phyloP scores from a whole-genome alignment of 2,888 invertebrate species.

The Hoplodrina ambigua region DNA sequence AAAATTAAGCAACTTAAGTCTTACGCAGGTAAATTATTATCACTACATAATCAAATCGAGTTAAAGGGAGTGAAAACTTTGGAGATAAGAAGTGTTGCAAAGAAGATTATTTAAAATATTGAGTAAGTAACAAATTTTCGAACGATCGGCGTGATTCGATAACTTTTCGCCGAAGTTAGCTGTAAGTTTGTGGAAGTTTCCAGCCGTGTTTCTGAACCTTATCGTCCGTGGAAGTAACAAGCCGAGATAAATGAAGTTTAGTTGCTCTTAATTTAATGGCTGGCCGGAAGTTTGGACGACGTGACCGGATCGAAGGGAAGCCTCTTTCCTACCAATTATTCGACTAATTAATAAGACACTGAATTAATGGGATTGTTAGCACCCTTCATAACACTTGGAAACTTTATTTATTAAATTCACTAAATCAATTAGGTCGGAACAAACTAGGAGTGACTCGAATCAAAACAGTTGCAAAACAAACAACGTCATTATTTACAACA shows the following conservation, averaged over 20 bases:
- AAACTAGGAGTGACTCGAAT: constrained; percentile 36
- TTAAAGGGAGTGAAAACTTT: constrained; percentile 73
- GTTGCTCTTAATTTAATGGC: constrained; percentile 89
- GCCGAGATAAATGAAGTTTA: constrained; percentile 89
- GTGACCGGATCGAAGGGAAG: constrained; percentile 79
- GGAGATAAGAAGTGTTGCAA: constrained; percentile 80
- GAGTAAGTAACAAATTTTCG: constrained; percentile 87
- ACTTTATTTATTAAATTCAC: constrained; percentile 47
- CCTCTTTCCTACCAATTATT: constrained; percentile 78
- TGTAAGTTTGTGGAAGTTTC: constrained; percentile 81
- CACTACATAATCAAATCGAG: constrained; percentile 63
- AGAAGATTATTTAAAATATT: constrained; percentile 86
- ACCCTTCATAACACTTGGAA: constrained; percentile 47
- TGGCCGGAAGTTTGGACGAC: constrained; percentile 84
- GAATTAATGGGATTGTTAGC: constrained; percentile 63
- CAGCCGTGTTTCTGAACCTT: constrained; percentile 86
- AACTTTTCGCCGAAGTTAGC: constrained; percentile 83
- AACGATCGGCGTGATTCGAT: constrained; percentile 88
- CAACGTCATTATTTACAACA: constrained; percentile 38
- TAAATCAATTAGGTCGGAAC: constrained; percentile 42
- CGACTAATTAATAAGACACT: constrained; percentile 75
- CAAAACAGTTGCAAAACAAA: constrained; percentile 48
- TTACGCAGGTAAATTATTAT: constrained; percentile 62
- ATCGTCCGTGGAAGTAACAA: constrained; percentile 88
- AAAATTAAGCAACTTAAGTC: constrained; percentile 48